A percentile compares a stretch with the other conserved stretches of the same genome.
These are phyloP conservation scores for Cantharis rufa DNA, from an alignment of 2,888 invertebrate genomes.

Conservation along the genomic window DNA sequence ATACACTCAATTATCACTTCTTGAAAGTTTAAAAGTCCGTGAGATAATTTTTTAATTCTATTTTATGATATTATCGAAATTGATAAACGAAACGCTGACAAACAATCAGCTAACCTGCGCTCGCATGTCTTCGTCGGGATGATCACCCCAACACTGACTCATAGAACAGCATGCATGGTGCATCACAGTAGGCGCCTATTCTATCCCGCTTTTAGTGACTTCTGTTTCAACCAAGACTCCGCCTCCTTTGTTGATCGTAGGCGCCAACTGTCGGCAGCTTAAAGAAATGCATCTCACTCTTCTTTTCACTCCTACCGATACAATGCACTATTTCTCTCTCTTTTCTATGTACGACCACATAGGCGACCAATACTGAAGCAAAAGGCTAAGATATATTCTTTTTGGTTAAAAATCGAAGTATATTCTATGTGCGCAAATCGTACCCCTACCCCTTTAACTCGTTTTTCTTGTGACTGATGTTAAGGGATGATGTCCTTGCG, in stretches of 20 bases:
- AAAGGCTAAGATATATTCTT: constrained; percentile 55
- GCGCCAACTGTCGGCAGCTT: constrained; percentile 50
- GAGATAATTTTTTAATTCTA: constrained; percentile 32
- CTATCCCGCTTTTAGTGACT: constrained; percentile 44
- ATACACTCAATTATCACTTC: constrained; percentile 23
- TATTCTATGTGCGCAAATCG: constrained; percentile 48
- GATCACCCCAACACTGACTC: constrained; percentile 63
- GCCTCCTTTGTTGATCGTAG: constrained; percentile 62
- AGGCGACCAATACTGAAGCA: constrained; percentile 49
- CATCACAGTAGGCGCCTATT: constrained; percentile 59
- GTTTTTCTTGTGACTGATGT: constrained; percentile 50
- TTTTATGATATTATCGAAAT: constrained; percentile 27
- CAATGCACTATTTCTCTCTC: constrained; percentile 32
- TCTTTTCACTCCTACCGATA: constrained; percentile 57
- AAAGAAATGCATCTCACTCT: constrained; percentile 37
- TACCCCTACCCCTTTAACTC: constrained; percentile 49
- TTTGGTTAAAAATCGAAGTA: constrained; percentile 57
- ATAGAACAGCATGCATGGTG: constrained; percentile 58
- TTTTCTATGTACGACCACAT: constrained; percentile 36
- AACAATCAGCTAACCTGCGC: constrained; percentile 24
- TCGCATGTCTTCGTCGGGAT: constrained; percentile 62
- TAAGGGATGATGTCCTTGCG: constrained; percentile 45
- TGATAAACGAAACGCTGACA: constrained; percentile 34
- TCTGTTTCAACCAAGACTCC: constrained; percentile 63
- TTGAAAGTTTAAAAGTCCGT: constrained; percentile 32